A percentile compares a stretch with the other conserved stretches of the same genome.
Evolutionary conservation across 2,113 vertebrate species (phyloP).

Genomic region (Ptychochromis oligacanthus): DNA sequence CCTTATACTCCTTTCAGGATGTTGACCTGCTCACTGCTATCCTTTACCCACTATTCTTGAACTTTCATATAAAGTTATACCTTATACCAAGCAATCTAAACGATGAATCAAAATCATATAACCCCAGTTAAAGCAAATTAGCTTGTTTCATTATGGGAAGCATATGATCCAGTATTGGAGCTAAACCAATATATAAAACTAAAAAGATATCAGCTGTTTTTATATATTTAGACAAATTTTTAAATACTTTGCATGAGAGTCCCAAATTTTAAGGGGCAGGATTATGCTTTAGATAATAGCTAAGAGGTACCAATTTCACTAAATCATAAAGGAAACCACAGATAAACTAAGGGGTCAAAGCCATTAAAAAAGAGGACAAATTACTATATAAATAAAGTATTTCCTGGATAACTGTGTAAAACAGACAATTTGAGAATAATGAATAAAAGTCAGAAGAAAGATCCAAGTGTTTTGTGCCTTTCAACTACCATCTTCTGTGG

Average conservation of each 20-base stretch:
- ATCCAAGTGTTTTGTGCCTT: not conserved
- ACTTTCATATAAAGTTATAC: not conserved
- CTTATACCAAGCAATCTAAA: not conserved
- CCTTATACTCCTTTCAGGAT: no score
- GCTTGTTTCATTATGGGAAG: not conserved
- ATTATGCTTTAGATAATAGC: not conserved
- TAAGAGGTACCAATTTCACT: accelerated
- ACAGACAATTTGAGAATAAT: not conserved
- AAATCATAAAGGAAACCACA: not conserved
- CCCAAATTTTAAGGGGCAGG: not conserved
- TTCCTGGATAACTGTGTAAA: conserved; percentile 5
- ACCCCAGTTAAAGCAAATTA: not conserved
- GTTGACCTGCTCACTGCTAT: not conserved
- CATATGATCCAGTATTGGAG: not conserved
- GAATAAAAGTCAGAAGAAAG: conserved; percentile 2
- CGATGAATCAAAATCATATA: not conserved
- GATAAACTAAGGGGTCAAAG: not conserved
- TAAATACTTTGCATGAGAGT: not conserved
- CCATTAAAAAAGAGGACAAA: conserved; percentile 5
- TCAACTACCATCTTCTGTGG: not conserved
- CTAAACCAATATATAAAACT: not conserved
- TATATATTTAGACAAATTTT: not conserved
- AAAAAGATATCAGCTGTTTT: not conserved
- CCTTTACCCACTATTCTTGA: not conserved
- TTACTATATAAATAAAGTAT: not conserved